These are phyloP conservation scores for Pipistrellus kuhlii DNA, from an alignment of 2,797 vertebrate genomes.

Conservation along the genomic window DNA sequence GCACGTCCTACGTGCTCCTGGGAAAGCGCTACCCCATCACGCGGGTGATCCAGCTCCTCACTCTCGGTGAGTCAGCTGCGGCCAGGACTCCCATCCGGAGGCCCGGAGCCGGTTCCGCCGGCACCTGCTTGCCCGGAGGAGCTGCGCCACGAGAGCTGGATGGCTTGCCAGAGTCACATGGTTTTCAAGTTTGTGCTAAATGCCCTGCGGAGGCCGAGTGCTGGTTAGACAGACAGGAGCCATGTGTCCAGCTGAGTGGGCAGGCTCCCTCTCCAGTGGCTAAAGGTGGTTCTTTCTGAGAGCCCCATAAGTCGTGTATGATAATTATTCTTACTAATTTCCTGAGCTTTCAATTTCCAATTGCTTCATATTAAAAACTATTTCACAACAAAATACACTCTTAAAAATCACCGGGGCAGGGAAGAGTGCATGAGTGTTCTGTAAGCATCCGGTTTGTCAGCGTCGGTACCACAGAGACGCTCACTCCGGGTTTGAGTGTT, in stretches of 20 bases:
- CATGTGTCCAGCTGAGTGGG: neutral
- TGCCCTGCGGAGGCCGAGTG: neutral
- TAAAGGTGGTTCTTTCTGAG: neutral
- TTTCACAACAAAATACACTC: neutral
- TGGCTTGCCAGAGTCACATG: neutral
- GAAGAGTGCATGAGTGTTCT: neutral
- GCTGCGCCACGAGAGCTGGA: neutral
- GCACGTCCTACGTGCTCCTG: slow-evolving; percentile 79
- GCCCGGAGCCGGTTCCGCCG: neutral
- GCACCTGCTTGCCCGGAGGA: neutral
- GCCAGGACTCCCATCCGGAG: too few relatives aligned
- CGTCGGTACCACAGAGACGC: neutral
- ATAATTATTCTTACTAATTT: neutral
- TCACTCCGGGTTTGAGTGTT: neutral
- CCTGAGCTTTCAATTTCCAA: neutral
- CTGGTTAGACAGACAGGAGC: neutral
- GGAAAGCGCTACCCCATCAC: slow-evolving; percentile 84
- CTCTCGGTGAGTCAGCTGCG: slow-evolving; percentile 84
- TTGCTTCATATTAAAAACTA: neutral
- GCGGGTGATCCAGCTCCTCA: slow-evolving; percentile 83
- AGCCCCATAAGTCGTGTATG: rapidly evolving
- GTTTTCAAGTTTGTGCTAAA: neutral
- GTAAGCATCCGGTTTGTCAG: neutral
- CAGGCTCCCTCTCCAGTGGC: neutral
- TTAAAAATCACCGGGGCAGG: neutral